phyloP scores from a whole-genome alignment of 2,888 invertebrate species.

The Hydrotaea diabolus region DNA sequence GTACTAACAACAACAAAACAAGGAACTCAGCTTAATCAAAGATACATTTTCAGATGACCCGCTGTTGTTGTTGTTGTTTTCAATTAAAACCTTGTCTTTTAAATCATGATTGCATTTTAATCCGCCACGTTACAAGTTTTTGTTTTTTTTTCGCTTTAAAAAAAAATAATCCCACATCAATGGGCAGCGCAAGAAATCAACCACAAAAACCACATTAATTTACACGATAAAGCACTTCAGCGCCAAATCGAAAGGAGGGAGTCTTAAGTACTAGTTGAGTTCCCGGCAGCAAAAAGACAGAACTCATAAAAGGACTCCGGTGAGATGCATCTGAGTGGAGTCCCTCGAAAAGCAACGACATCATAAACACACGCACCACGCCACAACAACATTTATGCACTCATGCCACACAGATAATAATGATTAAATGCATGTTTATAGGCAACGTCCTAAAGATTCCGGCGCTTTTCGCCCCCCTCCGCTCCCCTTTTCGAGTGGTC shows the following conservation, averaged over 20 bases:
- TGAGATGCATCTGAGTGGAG: slow-evolving; percentile 19
- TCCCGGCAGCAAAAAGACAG: neutral
- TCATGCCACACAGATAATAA: slow-evolving; percentile 54
- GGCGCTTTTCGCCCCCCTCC: slow-evolving; percentile 1
- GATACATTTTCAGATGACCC: slow-evolving; percentile 27
- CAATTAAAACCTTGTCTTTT: slow-evolving; percentile 67
- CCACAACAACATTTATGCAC: slow-evolving; percentile 30
- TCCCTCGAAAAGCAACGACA: slow-evolving; percentile 56
- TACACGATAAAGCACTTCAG: slow-evolving; percentile 70
- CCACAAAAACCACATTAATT: slow-evolving; percentile 69
- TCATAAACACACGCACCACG: slow-evolving; percentile 34
- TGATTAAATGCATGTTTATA: slow-evolving; percentile 63
- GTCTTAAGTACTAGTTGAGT: slow-evolving; percentile 12
- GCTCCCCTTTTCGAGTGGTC: slow-evolving; percentile 43
- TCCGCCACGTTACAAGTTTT: slow-evolving; percentile 64
- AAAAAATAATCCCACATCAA: slow-evolving; percentile 37
- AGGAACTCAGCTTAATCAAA: slow-evolving; percentile 26
- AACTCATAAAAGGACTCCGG: neutral
- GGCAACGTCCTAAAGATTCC: slow-evolving; percentile 44
- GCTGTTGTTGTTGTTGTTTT: slow-evolving; percentile 61
- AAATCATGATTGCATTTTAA: slow-evolving; percentile 67
- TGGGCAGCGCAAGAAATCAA: slow-evolving; percentile 48
- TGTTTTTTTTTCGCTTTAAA: too few relatives aligned
- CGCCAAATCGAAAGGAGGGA: slow-evolving; percentile 48
- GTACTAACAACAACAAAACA: too few relatives aligned